These are phyloP conservation scores for Alosa alosa DNA, from an alignment of 2,113 vertebrate species.

Conservation along the genomic window DNA sequence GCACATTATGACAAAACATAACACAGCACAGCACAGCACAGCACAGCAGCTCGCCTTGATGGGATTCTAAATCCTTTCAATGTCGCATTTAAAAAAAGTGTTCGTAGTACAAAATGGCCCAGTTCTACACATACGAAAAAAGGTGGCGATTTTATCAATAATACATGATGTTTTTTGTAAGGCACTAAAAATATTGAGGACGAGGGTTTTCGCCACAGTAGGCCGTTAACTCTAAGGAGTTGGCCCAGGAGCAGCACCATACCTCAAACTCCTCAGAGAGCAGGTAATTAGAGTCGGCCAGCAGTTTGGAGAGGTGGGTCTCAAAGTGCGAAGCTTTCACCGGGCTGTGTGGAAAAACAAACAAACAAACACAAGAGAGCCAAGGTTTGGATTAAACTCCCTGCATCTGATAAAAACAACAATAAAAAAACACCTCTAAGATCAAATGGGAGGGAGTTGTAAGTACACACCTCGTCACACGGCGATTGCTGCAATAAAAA, in stretches of 20 bases:
- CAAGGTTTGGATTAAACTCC: background rate
- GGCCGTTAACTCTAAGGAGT: background rate
- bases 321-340: slow-evolving; percentile 87
- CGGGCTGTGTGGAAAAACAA: slow-evolving; percentile 69
- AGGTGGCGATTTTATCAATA: background rate
- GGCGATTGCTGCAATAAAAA: slow-evolving; percentile 76
- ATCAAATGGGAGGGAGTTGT: background rate
- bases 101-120: background rate
- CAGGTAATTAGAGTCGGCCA: slow-evolving; percentile 93
- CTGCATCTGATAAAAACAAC: slow-evolving; percentile 31
- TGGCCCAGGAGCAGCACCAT: background rate
- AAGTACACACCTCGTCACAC: slow-evolving; percentile 79
- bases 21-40: no score
- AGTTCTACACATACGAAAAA: background rate
- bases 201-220: no score
- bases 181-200: background rate
- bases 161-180: background rate
- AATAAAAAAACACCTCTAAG: background rate
- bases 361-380: slow-evolving; percentile 44
- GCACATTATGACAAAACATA: background rate
- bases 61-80: no score
- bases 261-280: slow-evolving; percentile 98
- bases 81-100: background rate
- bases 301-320: slow-evolving; percentile 87
- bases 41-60: no score